phyloP scores from a whole-genome alignment of 2,888 invertebrate genomes.

The Tiliacea citrago region DNA sequence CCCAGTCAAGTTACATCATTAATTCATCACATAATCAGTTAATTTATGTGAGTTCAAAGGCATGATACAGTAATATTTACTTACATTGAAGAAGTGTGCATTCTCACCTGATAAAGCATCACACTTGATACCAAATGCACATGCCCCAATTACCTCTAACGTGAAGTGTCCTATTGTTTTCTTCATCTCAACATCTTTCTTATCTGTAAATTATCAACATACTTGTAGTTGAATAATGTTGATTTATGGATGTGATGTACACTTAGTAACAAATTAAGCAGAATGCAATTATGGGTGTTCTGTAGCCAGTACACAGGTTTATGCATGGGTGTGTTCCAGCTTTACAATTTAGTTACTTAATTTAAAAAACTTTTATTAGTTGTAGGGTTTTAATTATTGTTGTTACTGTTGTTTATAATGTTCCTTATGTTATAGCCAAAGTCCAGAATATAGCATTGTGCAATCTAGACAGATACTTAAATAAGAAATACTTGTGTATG shows the following conservation, averaged over 20 bases:
- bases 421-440: background rate
- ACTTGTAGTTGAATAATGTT: slow-evolving; percentile 2
- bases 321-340: background rate
- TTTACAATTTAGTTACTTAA: background rate
- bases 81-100: slow-evolving; percentile 88
- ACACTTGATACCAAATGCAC: slow-evolving; percentile 90
- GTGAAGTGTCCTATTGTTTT: slow-evolving; percentile 89
- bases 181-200: slow-evolving; percentile 89
- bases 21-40: background rate
- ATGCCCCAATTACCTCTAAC: slow-evolving; percentile 90
- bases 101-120: slow-evolving; percentile 87
- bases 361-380: background rate
- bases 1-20: background rate
- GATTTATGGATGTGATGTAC: background rate
- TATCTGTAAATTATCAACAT: slow-evolving; percentile 73
- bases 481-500: background rate
- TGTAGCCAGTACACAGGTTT: background rate
- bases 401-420: slow-evolving; percentile 11
- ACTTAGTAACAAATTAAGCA: background rate
- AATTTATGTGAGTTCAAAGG: background rate
- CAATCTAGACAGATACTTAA: background rate
- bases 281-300: too few species aligned
- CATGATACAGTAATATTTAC: slow-evolving; percentile 12
- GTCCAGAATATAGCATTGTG: slow-evolving; percentile 4
- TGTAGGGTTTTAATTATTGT: too few species aligned